Evolutionary conservation across 2,888 invertebrate species (phyloP).

Genomic region (Andrena minutula): DNA sequence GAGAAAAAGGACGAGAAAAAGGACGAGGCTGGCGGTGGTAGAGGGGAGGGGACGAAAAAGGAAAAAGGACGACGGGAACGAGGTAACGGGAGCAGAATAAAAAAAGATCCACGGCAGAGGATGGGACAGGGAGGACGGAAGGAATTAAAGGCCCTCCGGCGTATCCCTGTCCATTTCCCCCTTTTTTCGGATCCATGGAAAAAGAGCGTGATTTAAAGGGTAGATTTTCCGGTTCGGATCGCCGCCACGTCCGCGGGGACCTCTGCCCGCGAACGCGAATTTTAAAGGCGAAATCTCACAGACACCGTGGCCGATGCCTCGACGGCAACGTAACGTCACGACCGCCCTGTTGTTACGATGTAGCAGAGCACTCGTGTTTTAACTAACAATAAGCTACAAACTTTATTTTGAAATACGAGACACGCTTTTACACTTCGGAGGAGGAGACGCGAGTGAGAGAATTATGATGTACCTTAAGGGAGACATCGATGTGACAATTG

Average conservation of each 20-base stretch:
- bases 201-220: conserved; percentile 62
- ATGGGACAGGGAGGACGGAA: conserved; percentile 37
- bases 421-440: too few species aligned
- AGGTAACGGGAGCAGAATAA: neutral
- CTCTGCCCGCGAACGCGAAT: conserved; percentile 26
- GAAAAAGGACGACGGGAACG: conserved; percentile 16
- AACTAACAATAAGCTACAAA: too few species aligned
- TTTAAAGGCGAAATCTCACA: conserved; percentile 47
- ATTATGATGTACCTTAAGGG: too few species aligned
- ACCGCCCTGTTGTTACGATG: too few species aligned
- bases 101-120: neutral
- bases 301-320: neutral
- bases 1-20: conserved; percentile 1
- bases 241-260: conserved; percentile 29
- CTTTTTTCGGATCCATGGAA: conserved; percentile 38
- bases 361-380: too few species aligned
- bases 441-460: too few species aligned
- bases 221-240: conserved; percentile 60
- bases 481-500: too few species aligned
- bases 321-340: too few species aligned
- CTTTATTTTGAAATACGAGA: too few species aligned
- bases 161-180: conserved; percentile 52
- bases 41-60: neutral
- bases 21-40: neutral
- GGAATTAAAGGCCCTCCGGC: conserved; percentile 64